Conservation (phyloP, 2,797 vertebrate genomes). For the Euphonia xanthogaster region DNA sequence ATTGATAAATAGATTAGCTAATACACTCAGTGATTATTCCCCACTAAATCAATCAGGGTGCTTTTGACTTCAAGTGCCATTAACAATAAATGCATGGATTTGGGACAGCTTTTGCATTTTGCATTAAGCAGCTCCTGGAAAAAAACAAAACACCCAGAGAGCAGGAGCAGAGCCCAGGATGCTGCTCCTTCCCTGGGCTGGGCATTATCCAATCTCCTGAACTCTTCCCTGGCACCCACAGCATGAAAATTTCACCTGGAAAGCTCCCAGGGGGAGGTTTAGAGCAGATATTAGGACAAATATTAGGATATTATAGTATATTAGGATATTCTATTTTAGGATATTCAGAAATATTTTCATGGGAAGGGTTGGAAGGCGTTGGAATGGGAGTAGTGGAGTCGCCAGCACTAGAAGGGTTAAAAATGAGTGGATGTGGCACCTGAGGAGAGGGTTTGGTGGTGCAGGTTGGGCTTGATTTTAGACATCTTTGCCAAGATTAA, state of each 20-base stretch:
- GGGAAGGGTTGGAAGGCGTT: fast-evolving
- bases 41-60: conserved; percentile 45
- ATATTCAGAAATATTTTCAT: not conserved
- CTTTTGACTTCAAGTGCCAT: conserved; percentile 62
- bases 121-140: conserved; percentile 8
- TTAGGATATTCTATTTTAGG: not conserved
- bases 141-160: not conserved
- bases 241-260: not conserved
- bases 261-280: not conserved
- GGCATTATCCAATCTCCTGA: not conserved
- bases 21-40: conserved; percentile 46
- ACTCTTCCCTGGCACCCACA: not conserved
- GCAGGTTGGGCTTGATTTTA: not conserved
- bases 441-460: not conserved
- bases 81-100: conserved; percentile 23
- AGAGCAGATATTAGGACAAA: not conserved
- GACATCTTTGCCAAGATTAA: not conserved
- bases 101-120: conserved; percentile 45
- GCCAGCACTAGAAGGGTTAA: fast-evolving
- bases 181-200: not conserved
- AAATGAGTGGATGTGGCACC: not conserved
- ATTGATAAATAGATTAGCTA: conserved; percentile 65
- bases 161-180: not conserved
- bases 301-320: not conserved
- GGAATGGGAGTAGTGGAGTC: not conserved